A percentile compares a stretch with the other conserved stretches of the same genome.
Conservation (phyloP, 1,140 invertebrate species). For the Spodoptera litura region DNA sequence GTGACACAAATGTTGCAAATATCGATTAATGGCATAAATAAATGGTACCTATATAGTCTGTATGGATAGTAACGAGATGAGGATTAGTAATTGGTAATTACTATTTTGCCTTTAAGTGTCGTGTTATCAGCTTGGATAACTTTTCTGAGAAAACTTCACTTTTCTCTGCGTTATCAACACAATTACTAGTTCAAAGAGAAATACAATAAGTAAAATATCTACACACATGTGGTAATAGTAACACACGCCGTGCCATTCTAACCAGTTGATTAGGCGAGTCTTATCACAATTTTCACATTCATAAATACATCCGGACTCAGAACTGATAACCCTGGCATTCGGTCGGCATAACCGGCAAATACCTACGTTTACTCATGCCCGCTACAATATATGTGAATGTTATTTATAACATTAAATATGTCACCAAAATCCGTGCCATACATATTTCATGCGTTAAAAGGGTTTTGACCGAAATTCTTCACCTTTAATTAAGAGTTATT, state of each 20-base stretch:
- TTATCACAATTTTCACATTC: conserved; percentile 34
- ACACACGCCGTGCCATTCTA: neutral
- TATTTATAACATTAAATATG: conserved; percentile 2
- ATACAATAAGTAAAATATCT: too few relatives aligned
- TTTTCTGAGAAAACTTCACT: too few relatives aligned
- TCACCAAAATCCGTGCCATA: neutral
- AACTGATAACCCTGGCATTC: conserved; percentile 36
- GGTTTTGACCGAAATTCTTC: neutral
- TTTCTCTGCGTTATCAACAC: too few relatives aligned
- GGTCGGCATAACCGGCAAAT: neutral
- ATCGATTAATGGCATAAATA: too few relatives aligned
- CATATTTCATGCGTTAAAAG: conserved; percentile 16
- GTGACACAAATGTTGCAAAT: too few relatives aligned
- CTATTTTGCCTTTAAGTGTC: too few relatives aligned
- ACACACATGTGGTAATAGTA: too few relatives aligned
- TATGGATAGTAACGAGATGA: too few relatives aligned
- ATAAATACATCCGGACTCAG: conserved; percentile 26
- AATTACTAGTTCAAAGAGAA: too few relatives aligned
- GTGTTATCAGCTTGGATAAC: too few relatives aligned
- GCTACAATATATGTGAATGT: neutral
- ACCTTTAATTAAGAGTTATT: neutral
- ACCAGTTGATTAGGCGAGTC: conserved; percentile 10
- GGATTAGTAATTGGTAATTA: too few relatives aligned
- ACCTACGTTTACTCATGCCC: neutral
- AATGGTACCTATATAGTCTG: too few relatives aligned